Percentiles rank a stretch among this genome's conserved stretches.
Evolutionary conservation across 2,888 invertebrate genomes (phyloP).

Genomic region (Drepanosiphum platanoidis): DNA sequence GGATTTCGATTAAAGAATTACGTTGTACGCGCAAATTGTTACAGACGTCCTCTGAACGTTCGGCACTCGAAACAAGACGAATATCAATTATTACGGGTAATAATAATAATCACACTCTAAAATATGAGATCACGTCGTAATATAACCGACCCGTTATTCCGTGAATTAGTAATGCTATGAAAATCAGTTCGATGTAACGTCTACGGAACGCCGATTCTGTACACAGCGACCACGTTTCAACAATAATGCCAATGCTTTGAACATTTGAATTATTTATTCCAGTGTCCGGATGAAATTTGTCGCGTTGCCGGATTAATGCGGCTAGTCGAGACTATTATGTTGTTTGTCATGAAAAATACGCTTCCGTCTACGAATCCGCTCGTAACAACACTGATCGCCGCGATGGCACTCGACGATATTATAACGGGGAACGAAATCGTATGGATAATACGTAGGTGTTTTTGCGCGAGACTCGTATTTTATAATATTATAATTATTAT

Average conservation of each 20-base stretch:
- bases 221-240: neutral
- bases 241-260: neutral
- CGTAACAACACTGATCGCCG: neutral
- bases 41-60: too few species aligned
- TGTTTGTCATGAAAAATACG: neutral
- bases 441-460: neutral
- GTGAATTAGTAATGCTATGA: too few species aligned
- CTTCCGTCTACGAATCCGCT: neutral
- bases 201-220: too few species aligned
- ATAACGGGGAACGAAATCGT: neutral
- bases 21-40: too few species aligned
- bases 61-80: too few species aligned
- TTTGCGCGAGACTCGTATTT: neutral
- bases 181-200: too few species aligned
- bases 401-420: neutral
- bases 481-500: neutral
- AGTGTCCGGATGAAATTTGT: neutral
- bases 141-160: too few species aligned
- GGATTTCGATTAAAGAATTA: too few species aligned
- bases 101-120: too few species aligned
- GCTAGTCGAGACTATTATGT: neutral
- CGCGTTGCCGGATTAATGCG: neutral
- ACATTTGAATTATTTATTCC: neutral
- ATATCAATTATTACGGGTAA: too few species aligned
- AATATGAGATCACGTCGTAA: too few species aligned